Percentiles rank a stretch among this genome's conserved stretches.
Conservation (phyloP, 2,888 invertebrate genomes). For the Oxyteleia sp. region DNA sequence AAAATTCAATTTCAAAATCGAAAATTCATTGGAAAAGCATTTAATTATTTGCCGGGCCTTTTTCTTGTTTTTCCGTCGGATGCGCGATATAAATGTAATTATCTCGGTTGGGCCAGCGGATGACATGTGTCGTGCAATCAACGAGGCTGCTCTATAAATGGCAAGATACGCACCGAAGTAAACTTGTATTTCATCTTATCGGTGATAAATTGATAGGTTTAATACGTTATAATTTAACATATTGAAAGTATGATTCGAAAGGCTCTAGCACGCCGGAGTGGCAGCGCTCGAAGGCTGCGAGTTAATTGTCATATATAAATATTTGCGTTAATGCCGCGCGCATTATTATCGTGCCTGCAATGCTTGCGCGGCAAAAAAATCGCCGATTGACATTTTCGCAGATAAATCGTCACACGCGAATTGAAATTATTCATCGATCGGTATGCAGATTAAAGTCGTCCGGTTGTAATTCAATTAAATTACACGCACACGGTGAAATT, state of each 20-base stretch:
- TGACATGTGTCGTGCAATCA: constrained; percentile 68
- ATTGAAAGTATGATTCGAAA: constrained; percentile 56
- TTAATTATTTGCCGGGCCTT: constrained; percentile 53
- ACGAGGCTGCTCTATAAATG: constrained; percentile 60
- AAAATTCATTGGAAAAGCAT: constrained; percentile 59
- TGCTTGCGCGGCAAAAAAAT: constrained; percentile 47
- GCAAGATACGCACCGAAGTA: constrained; percentile 34
- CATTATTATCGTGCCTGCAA: constrained; percentile 50
- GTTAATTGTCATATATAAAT: constrained; percentile 69
- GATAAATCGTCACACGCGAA: constrained; percentile 60
- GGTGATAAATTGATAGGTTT: constrained; percentile 69
- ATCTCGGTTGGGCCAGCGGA: constrained; percentile 44
- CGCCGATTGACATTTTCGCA: constrained; percentile 39
- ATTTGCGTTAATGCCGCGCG: constrained; percentile 65
- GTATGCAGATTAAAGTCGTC: constrained; percentile 61
- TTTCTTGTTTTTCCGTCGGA: constrained; percentile 9
- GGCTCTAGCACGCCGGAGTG: constrained; percentile 20
- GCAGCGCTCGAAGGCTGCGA: constrained; percentile 49
- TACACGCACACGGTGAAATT: constrained; percentile 24
- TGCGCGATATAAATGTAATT: constrained; percentile 63
- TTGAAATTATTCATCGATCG: constrained; percentile 55
- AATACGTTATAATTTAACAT: constrained; percentile 66
- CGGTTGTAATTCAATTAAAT: constrained; percentile 66
- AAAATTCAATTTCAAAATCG: constrained; percentile 57
- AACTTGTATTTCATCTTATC: constrained; percentile 73